A percentile compares a stretch with the other conserved stretches of the same genome.
These are phyloP conservation scores for Pseudopleuronectes americanus DNA, from an alignment of 2,797 vertebrate species.

Conservation along the genomic window DNA sequence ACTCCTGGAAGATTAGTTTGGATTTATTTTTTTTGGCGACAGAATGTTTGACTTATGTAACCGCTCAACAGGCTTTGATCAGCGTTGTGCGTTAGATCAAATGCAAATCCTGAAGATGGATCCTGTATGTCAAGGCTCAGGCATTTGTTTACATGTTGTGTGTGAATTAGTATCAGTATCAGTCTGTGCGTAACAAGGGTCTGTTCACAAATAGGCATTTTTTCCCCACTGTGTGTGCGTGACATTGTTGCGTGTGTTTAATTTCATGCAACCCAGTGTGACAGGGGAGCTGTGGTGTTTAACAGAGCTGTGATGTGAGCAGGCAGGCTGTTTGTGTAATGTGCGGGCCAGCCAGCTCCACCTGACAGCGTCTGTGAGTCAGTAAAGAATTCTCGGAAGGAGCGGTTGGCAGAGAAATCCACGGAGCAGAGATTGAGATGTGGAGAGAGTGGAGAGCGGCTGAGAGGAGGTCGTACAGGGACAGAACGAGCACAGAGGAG, in stretches of 20 bases:
- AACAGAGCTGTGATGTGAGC: conserved; percentile 22
- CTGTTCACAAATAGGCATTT: conserved; percentile 1
- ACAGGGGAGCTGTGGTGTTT: conserved; percentile 29
- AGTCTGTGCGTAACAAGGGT: conserved; percentile 10
- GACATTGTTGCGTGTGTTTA: conserved; percentile 17
- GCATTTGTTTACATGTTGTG: conserved; percentile 46
- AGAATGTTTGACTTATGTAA: conserved; percentile 60
- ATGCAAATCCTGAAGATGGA: conserved; percentile 54
- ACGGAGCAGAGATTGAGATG: conserved; percentile 33
- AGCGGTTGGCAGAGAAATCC: conserved; percentile 37
- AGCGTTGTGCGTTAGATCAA: conserved; percentile 32
- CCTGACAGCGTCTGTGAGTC: conserved; percentile 55
- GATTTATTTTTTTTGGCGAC: conserved; percentile 50
- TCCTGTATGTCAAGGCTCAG: conserved; percentile 37
- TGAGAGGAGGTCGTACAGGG: conserved; percentile 46
- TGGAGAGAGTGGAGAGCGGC: conserved; percentile 25
- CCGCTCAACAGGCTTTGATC: conserved; percentile 57
- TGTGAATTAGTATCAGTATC: conserved; percentile 7
- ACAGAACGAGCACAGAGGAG: conserved; percentile 36
- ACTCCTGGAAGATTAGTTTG: conserved; percentile 59
- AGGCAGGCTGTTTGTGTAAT: conserved; percentile 53
- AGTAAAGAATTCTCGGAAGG: conserved; percentile 41
- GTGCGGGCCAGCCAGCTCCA: conserved; percentile 43
- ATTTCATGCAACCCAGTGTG: conserved; percentile 26
- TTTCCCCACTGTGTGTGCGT: not conserved